Percentiles rank a stretch among this genome's conserved stretches.
Evolutionary conservation across 2,888 invertebrate species (phyloP).

Genomic region (Escarpia spicata): DNA sequence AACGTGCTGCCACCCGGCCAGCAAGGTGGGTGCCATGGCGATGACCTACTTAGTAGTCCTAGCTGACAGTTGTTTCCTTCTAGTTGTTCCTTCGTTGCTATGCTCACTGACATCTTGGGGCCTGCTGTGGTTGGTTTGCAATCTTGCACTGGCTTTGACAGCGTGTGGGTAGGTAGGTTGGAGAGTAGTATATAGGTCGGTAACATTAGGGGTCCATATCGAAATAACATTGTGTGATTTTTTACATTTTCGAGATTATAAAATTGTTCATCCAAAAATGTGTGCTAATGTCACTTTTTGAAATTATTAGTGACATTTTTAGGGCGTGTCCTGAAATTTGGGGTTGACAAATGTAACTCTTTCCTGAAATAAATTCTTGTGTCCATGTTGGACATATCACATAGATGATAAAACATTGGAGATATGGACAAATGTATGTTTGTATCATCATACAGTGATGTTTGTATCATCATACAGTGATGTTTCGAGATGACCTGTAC

Average conservation of each 20-base stretch:
- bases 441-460: too few species aligned
- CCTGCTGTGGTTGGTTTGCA: background rate
- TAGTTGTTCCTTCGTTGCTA: background rate
- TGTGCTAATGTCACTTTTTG: background rate
- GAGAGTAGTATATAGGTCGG: background rate
- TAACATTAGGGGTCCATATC: background rate
- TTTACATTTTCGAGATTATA: background rate
- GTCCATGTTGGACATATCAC: background rate
- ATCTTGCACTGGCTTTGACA: background rate
- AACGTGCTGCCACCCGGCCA: conserved; percentile 1
- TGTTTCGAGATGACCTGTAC: background rate
- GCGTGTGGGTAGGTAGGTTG: background rate
- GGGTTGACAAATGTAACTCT: background rate
- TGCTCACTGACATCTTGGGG: conserved; percentile 1
- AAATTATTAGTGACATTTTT: background rate
- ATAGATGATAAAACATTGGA: background rate
- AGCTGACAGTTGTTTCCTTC: conserved; percentile 1
- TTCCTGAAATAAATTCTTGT: background rate
- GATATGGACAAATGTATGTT: too few species aligned
- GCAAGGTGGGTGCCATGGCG: conserved; percentile 8
- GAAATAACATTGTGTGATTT: background rate
- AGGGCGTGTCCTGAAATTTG: background rate
- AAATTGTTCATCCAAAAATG: background rate
- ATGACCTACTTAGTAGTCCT: conserved; percentile 12
- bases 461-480: too few species aligned